These are phyloP conservation scores for Dascillus cervinus DNA, from an alignment of 2,888 invertebrate species.

Conservation along the genomic window DNA sequence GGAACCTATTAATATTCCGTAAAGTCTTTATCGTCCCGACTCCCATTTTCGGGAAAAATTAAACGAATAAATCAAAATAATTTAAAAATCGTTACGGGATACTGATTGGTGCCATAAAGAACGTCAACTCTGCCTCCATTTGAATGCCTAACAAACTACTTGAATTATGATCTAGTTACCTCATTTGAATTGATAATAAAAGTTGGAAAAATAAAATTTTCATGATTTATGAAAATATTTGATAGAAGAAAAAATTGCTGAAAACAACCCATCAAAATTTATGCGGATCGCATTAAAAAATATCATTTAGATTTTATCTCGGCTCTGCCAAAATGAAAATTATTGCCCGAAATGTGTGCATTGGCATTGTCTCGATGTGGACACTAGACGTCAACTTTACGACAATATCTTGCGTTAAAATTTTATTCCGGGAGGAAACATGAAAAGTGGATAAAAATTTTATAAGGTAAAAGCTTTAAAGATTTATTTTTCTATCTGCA, in stretches of 20 bases:
- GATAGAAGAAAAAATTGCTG: slow-evolving; percentile 18
- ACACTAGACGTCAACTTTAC: too few relatives aligned
- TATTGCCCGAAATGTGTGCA: too few relatives aligned
- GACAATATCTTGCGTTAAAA: slow-evolving; percentile 14
- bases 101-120: slow-evolving; percentile 16
- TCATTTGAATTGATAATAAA: slow-evolving; percentile 22
- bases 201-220: slow-evolving; percentile 16
- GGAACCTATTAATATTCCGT: too few relatives aligned
- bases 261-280: slow-evolving; percentile 18
- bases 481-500: too few relatives aligned
- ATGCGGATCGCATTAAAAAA: slow-evolving; percentile 14
- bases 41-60: slow-evolving; percentile 10
- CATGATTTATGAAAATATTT: slow-evolving; percentile 19
- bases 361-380: too few relatives aligned
- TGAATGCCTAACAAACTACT: slow-evolving; percentile 11
- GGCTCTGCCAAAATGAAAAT: too few relatives aligned
- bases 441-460: too few relatives aligned
- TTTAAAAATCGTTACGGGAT: slow-evolving; percentile 17
- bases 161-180: slow-evolving; percentile 19
- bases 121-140: slow-evolving; percentile 11
- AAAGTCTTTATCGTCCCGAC: too few relatives aligned
- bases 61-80: slow-evolving; percentile 13
- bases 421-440: too few relatives aligned
- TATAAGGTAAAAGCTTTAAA: too few relatives aligned
- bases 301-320: too few relatives aligned